Evolutionary conservation across 2,888 invertebrate genomes (phyloP).

Genomic region (Nineta flava): DNA sequence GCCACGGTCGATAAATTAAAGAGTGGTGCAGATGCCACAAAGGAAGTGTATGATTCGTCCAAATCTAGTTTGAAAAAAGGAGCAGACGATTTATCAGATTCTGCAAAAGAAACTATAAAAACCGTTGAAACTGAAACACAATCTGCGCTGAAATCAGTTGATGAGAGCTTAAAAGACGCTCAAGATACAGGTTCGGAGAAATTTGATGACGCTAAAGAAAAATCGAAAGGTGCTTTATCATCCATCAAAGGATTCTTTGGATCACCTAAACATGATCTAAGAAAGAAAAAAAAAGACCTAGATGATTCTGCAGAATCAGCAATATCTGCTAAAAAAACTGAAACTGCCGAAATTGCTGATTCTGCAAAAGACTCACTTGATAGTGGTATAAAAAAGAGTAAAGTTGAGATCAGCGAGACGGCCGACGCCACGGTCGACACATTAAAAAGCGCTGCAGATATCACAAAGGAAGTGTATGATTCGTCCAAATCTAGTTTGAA

Average conservation of each 20-base stretch:
- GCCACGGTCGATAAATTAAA: no score
- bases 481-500: background rate
- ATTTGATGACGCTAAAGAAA: background rate
- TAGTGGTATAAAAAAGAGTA: background rate
- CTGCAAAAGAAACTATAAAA: no score
- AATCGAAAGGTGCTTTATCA: background rate
- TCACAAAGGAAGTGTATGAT: background rate
- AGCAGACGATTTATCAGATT: no score
- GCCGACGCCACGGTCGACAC: background rate
- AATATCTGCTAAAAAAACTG: constrained; percentile 1
- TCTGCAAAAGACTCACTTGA: background rate
- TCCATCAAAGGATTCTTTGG: background rate
- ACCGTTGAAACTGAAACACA: no score
- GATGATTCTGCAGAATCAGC: constrained; percentile 4
- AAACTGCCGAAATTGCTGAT: constrained; percentile 8
- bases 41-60: no score
- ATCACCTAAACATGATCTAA: background rate
- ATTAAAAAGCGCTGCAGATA: background rate
- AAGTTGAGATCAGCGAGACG: background rate
- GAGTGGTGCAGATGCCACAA: no score
- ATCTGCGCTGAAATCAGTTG: no score
- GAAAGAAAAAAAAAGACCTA: background rate
- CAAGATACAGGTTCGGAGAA: background rate
- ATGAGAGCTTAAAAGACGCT: no score
- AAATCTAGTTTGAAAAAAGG: no score